A percentile compares a stretch with the other conserved stretches of the same genome.
Conservation (phyloP, 2,888 invertebrate genomes). For the Spicauda simplicius region DNA sequence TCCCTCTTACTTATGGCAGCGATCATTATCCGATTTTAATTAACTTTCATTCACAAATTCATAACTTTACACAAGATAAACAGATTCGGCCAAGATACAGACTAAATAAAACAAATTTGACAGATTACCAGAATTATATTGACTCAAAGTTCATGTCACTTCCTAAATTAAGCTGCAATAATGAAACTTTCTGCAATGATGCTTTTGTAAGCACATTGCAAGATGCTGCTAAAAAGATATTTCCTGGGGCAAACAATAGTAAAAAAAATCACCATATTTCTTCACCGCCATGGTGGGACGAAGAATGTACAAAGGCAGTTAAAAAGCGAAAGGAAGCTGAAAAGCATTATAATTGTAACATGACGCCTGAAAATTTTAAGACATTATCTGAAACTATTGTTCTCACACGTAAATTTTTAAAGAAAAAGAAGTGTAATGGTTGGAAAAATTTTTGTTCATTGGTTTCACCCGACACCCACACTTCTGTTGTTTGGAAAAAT, state of each 20-base stretch:
- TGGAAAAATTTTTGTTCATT: neutral
- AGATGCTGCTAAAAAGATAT: neutral
- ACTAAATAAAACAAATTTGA: neutral
- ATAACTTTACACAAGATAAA: neutral
- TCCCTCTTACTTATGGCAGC: neutral
- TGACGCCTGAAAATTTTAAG: neutral
- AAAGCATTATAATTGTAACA: neutral
- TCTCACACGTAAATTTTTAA: neutral
- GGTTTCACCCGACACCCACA: neutral
- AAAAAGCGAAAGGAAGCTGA: neutral
- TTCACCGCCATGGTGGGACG: neutral
- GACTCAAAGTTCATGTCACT: neutral
- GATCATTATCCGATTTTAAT: neutral
- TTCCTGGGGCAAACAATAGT: neutral
- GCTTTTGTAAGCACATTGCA: neutral
- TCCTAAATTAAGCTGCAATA: neutral
- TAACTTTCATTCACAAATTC: neutral
- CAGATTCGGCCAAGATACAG: neutral
- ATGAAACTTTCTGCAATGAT: neutral
- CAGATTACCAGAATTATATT: neutral
- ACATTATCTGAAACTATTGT: neutral
- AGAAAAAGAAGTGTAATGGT: neutral
- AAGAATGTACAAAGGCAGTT: neutral
- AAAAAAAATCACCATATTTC: neutral
- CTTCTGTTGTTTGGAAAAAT: conserved; percentile 8